These are phyloP conservation scores for Polyommatus iphigenia DNA, from an alignment of 2,888 invertebrate genomes.

Conservation along the genomic window DNA sequence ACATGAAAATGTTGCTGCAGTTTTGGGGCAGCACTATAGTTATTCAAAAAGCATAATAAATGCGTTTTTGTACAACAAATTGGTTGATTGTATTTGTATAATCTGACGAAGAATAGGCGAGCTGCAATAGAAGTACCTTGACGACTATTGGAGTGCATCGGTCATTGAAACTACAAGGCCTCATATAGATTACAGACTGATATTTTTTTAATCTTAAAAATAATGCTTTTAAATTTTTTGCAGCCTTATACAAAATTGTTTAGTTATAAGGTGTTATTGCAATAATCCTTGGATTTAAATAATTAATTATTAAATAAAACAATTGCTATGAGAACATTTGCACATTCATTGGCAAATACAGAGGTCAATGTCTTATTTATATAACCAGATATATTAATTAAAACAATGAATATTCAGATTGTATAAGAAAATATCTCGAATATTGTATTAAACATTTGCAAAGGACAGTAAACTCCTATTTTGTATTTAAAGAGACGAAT, in stretches of 20 bases:
- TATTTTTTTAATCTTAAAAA: neutral
- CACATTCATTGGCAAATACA: neutral
- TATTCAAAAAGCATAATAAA: neutral
- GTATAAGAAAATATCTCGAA: neutral
- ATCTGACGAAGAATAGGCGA: neutral
- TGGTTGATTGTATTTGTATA: neutral
- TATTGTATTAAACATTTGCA: neutral
- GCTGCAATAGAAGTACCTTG: slow-evolving; percentile 25
- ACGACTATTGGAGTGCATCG: slow-evolving; percentile 19
- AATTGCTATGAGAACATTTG: slow-evolving; percentile 11
- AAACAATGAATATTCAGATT: slow-evolving; percentile 7
- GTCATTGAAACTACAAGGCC: neutral
- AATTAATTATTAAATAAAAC: neutral
- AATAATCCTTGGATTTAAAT: neutral
- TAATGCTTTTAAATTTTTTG: no score
- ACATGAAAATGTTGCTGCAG: slow-evolving; percentile 11
- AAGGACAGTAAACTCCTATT: no score
- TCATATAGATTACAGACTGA: neutral
- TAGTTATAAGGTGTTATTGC: neutral
- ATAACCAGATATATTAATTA: neutral
- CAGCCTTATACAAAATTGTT: neutral
- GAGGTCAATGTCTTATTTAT: slow-evolving; percentile 1
- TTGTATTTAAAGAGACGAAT: no score
- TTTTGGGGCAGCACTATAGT: neutral
- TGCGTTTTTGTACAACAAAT: slow-evolving; percentile 14